Evolutionary conservation across 2,113 vertebrate species (phyloP).

Genomic region (Phoxinus phoxinus): DNA sequence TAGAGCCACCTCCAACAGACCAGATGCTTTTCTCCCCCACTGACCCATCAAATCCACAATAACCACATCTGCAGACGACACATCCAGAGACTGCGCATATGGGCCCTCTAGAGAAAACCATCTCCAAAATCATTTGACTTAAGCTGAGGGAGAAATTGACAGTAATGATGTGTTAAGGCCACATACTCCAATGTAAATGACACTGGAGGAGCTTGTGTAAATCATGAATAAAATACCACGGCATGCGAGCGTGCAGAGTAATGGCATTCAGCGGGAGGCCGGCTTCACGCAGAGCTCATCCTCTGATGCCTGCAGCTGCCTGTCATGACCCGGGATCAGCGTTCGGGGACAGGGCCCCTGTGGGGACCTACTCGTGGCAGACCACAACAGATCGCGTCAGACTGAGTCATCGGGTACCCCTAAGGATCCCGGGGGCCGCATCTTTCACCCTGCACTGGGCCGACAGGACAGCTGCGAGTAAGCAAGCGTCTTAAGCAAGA

Average conservation of each 20-base stretch:
- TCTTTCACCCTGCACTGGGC: neutral
- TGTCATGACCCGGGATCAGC: neutral
- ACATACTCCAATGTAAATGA: constrained; percentile 15
- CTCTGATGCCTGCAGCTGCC: constrained; percentile 7
- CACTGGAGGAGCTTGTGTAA: neutral
- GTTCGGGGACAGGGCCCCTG: neutral
- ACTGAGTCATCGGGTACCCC: neutral
- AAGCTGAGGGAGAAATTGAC: neutral
- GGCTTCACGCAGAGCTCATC: neutral
- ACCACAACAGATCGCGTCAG: neutral
- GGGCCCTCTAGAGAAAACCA: neutral
- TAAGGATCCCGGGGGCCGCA: neutral
- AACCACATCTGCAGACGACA: neutral
- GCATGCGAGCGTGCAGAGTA: neutral
- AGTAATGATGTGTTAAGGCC: neutral
- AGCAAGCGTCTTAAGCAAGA: constrained; percentile 16
- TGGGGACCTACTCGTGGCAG: neutral
- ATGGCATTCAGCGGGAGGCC: neutral
- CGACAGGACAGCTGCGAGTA: constrained; percentile 8
- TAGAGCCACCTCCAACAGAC: constrained; percentile 24
- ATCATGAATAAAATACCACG: constrained; percentile 22
- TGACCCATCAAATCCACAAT: constrained; percentile 10
- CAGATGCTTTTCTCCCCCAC: constrained; percentile 3
- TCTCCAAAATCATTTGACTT: neutral
- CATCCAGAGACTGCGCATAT: neutral